Percentiles rank a stretch among this genome's conserved stretches.
Conservation (phyloP, 2,113 vertebrate species). For the Sardina pilchardus region DNA sequence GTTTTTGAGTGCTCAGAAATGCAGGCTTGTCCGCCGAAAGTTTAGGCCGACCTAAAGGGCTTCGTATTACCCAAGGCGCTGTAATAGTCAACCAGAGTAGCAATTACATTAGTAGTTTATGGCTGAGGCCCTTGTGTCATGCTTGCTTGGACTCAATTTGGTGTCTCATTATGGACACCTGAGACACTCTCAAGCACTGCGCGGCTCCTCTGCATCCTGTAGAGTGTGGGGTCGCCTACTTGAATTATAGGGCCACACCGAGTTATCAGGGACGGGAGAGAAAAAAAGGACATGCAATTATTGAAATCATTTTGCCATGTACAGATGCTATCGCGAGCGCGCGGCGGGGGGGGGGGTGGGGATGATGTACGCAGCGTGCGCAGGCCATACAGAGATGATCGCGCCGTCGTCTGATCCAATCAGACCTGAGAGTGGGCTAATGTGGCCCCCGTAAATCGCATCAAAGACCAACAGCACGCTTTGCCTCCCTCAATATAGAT, state of each 20-base stretch:
- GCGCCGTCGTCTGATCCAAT: neutral
- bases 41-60: conserved; percentile 23
- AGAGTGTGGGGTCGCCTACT: conserved; percentile 7
- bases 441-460: conserved; percentile 14
- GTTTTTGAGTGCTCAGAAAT: neutral
- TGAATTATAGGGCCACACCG: neutral
- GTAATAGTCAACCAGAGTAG: conserved; percentile 39
- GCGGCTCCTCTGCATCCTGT: neutral
- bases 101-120: conserved; percentile 36
- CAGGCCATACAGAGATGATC: neutral
- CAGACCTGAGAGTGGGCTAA: conserved; percentile 24
- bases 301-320: neutral
- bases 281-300: neutral
- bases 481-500: conserved; percentile 34
- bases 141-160: conserved; percentile 28
- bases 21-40: conserved; percentile 23
- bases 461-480: conserved; percentile 30
- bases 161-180: conserved; percentile 15
- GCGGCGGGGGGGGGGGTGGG: too few species aligned
- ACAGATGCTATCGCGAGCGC: neutral
- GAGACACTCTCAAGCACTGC: neutral
- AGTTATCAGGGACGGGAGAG: neutral
- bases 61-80: conserved; percentile 33
- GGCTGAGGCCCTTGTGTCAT: conserved; percentile 25
- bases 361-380: neutral